A percentile compares a stretch with the other conserved stretches of the same genome.
phyloP scores from a whole-genome alignment of 2,797 vertebrate genomes.

The Hippocampus kuda region DNA sequence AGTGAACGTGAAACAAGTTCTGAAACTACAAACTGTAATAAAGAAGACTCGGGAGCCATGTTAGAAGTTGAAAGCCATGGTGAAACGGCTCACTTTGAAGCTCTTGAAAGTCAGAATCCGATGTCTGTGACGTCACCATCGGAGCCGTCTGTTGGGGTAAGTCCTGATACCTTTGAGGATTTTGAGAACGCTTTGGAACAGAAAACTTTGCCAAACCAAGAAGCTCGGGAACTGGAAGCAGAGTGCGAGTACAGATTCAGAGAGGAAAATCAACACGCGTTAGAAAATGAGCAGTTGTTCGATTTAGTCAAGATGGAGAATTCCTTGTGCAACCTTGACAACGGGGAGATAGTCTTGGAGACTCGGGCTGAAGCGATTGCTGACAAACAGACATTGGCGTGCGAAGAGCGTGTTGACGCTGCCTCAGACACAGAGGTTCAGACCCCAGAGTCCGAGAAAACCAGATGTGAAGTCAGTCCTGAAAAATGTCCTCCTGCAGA shows the following conservation, averaged over 20 bases:
- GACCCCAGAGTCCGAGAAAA: not conserved
- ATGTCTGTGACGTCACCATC: not conserved
- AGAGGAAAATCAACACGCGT: too few species aligned
- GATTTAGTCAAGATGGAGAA: not conserved
- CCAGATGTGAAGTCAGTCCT: not conserved
- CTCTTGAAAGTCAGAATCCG: not conserved
- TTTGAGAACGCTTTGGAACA: not conserved
- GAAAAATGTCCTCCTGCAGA: not conserved
- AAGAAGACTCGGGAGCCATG: not conserved
- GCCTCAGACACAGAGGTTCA: not conserved
- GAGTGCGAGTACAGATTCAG: not conserved
- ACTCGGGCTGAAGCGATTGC: not conserved
- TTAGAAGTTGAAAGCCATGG: not conserved
- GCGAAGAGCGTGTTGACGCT: not conserved
- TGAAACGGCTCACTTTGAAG: not conserved
- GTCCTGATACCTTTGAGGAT: not conserved
- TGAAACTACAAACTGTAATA: not conserved
- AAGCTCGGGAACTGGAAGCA: not conserved
- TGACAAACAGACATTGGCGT: not conserved
- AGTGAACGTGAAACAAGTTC: not conserved
- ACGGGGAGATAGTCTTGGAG: not conserved
- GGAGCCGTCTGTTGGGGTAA: too few species aligned
- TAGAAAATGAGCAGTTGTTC: not conserved
- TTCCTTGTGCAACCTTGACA: not conserved
- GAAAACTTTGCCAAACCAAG: not conserved